A percentile compares a stretch with the other conserved stretches of the same genome.
These are phyloP conservation scores for Grammomys surdaster DNA, from an alignment of 2,113 vertebrate species.

Conservation along the genomic window DNA sequence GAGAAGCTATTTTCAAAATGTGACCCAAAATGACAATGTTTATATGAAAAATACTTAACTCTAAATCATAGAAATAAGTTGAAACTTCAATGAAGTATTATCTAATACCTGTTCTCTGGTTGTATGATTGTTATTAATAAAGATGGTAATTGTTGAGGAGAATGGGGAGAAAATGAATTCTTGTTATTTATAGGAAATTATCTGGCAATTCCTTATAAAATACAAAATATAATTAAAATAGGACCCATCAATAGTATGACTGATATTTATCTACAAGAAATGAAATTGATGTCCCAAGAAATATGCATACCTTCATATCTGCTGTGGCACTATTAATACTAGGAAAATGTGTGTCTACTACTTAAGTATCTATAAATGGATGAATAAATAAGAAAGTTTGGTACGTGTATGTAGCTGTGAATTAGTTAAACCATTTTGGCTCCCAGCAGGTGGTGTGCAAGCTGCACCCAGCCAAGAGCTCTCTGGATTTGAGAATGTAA, in stretches of 20 bases:
- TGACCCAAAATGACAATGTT: not conserved
- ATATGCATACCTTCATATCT: not conserved
- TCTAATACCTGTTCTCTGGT: not conserved
- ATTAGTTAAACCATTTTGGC: no score
- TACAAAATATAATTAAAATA: not conserved
- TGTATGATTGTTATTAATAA: not conserved
- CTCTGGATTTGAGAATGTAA: no score
- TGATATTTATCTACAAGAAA: not conserved
- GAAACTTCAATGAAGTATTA: not conserved
- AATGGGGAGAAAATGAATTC: not conserved
- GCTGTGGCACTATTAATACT: not conserved
- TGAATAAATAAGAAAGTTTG: not conserved
- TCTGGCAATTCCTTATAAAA: not conserved
- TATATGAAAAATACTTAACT: not conserved
- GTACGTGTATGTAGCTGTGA: no score
- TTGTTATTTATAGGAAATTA: not conserved
- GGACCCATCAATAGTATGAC: not conserved
- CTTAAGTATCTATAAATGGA: not conserved
- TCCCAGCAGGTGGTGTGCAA: no score
- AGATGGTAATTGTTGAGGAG: not conserved
- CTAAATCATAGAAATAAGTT: not conserved
- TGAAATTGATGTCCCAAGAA: not conserved
- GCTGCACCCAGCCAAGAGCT: no score
- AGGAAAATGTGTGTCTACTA: not conserved
- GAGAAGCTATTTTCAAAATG: not conserved